These are phyloP conservation scores for Temnothorax ravouxi DNA, from an alignment of 2,888 invertebrate species.

Conservation along the genomic window DNA sequence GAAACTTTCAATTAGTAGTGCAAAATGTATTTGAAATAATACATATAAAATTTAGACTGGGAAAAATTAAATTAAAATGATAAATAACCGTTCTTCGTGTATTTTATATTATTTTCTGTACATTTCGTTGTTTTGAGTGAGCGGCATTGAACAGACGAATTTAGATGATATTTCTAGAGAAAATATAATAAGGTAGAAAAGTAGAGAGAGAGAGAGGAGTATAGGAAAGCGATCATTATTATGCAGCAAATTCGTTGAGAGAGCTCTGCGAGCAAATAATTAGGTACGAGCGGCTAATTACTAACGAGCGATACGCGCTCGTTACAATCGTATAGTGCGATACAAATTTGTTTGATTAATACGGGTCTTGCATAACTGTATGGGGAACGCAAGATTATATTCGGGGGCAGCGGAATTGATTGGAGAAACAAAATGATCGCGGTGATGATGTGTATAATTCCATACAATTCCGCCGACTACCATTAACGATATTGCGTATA, in stretches of 20 bases:
- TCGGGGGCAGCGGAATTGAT: constrained; percentile 13
- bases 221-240: neutral
- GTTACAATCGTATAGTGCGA: constrained; percentile 20
- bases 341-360: constrained; percentile 44
- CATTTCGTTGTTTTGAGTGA: neutral
- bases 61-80: constrained; percentile 9
- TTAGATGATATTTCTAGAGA: neutral
- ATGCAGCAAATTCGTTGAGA: neutral
- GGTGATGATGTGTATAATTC: constrained; percentile 44
- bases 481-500: constrained; percentile 50
- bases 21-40: neutral
- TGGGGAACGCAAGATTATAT: constrained; percentile 22
- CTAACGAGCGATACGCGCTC: constrained; percentile 36
- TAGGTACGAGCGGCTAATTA: constrained; percentile 30
- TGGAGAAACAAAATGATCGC: constrained; percentile 43
- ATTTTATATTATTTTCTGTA: neutral
- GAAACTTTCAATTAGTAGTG: neutral
- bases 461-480: constrained; percentile 23
- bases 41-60: too few species aligned
- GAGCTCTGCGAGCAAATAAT: constrained; percentile 22
- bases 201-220: too few species aligned
- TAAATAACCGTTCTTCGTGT: neutral
- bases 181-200: neutral
- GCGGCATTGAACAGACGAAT: neutral
- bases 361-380: neutral